phyloP scores from a whole-genome alignment of 2,113 vertebrate genomes.

The Micronycteris hirsuta region DNA sequence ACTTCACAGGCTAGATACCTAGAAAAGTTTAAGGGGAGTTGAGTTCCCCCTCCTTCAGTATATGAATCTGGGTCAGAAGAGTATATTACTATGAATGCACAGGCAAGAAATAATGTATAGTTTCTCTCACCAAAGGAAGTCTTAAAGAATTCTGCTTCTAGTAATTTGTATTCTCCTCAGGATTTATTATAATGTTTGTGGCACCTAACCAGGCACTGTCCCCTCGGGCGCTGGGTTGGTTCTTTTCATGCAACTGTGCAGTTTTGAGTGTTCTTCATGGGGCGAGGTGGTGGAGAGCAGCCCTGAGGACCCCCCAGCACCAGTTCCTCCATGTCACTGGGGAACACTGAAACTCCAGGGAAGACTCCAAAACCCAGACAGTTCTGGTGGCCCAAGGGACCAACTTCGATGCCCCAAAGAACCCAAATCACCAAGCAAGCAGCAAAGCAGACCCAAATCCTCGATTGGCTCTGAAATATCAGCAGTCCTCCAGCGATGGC shows the following conservation, averaged over 20 bases:
- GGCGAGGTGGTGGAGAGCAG: not conserved
- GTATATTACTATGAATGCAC: not conserved
- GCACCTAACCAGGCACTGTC: not conserved
- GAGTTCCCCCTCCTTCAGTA: not conserved
- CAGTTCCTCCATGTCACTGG: not conserved
- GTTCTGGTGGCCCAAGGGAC: not conserved
- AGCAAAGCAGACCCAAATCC: not conserved
- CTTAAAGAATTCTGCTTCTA: not conserved
- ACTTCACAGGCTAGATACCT: not conserved
- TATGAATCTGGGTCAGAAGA: not conserved
- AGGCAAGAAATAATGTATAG: not conserved
- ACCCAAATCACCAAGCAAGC: not conserved
- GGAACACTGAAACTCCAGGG: not conserved
- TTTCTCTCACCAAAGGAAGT: not conserved
- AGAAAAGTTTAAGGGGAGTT: not conserved
- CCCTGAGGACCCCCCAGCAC: rapidly evolving
- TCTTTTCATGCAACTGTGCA: not conserved
- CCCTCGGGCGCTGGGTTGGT: not conserved
- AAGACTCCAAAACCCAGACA: not conserved
- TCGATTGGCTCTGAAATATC: not conserved
- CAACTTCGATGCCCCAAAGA: not conserved
- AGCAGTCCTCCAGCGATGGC: too few relatives aligned
- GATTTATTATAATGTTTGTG: not conserved
- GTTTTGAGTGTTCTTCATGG: not conserved
- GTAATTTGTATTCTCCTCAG: not conserved